Conservation (phyloP, 2,797 vertebrate species). For the Chromobotia macracanthus region DNA sequence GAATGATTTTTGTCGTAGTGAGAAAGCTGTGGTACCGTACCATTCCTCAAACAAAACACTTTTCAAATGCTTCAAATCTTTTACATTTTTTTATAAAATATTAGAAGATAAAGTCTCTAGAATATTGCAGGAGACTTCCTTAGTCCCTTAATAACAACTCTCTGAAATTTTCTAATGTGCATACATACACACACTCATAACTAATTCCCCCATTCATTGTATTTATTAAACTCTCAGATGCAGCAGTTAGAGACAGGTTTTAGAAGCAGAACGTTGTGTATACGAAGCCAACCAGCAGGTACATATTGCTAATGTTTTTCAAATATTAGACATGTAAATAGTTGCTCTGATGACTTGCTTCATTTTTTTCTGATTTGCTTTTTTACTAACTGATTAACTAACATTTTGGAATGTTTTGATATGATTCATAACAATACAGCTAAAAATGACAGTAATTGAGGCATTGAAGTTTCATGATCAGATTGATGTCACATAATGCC, state of each 20-base stretch:
- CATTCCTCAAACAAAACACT: not conserved
- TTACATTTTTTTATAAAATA: not conserved
- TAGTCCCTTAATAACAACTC: too few relatives aligned
- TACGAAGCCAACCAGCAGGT: conserved; percentile 93
- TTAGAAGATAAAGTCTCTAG: too few relatives aligned
- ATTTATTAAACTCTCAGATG: conserved; percentile 78
- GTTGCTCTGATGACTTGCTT: too few relatives aligned
- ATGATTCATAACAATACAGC: too few relatives aligned
- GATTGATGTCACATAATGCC: too few relatives aligned
- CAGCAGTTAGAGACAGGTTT: conserved; percentile 94
- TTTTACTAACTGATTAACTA: too few relatives aligned
- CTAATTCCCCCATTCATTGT: not conserved
- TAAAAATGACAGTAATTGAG: too few relatives aligned
- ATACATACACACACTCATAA: not conserved
- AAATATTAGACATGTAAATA: not conserved
- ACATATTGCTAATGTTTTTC: conserved; percentile 26
- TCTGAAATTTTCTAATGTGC: not conserved
- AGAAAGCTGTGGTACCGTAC: not conserved
- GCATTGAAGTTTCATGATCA: too few relatives aligned
- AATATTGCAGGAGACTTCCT: too few relatives aligned
- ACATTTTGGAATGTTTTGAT: too few relatives aligned
- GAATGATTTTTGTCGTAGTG: not conserved
- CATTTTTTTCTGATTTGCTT: too few relatives aligned
- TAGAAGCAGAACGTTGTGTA: conserved; percentile 89
- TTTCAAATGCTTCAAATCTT: not conserved